Percentiles rank a stretch among this genome's conserved stretches.
These are phyloP conservation scores for Recurvirostra avosetta DNA, from an alignment of 2,113 vertebrate genomes.

Conservation along the genomic window DNA sequence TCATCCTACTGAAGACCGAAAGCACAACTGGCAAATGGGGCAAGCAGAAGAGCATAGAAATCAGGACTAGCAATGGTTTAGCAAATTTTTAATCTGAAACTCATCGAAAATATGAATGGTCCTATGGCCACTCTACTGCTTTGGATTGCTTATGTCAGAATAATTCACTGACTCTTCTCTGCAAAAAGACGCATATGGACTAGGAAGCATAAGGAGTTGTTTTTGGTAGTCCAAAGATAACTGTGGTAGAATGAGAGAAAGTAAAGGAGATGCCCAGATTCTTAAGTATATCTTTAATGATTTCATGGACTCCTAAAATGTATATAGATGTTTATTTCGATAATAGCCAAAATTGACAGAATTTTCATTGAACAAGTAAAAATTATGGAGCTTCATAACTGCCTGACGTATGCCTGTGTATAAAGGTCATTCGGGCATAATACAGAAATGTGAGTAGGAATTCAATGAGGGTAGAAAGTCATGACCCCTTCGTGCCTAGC, in stretches of 20 bases:
- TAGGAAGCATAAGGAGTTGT: neutral
- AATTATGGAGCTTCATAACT: neutral
- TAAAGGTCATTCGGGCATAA: neutral
- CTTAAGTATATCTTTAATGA: neutral
- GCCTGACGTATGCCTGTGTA: neutral
- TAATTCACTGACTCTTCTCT: neutral
- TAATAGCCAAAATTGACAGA: neutral
- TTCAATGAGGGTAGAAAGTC: neutral
- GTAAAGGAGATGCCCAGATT: neutral
- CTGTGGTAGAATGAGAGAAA: neutral
- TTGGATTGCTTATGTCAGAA: neutral
- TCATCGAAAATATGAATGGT: neutral
- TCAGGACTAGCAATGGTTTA: neutral
- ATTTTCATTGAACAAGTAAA: neutral
- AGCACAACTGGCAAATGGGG: neutral
- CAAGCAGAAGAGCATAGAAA: neutral
- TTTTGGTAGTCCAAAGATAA: fast-evolving
- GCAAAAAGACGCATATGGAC: neutral
- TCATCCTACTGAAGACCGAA: neutral
- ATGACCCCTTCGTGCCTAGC: neutral
- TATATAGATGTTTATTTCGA: neutral
- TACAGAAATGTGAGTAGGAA: neutral
- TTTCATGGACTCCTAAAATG: neutral
- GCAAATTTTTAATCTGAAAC: neutral
- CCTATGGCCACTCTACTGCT: neutral